Evolutionary conservation across 2,113 vertebrate genomes (phyloP).

Genomic region (Oncorhynchus kisutch): DNA sequence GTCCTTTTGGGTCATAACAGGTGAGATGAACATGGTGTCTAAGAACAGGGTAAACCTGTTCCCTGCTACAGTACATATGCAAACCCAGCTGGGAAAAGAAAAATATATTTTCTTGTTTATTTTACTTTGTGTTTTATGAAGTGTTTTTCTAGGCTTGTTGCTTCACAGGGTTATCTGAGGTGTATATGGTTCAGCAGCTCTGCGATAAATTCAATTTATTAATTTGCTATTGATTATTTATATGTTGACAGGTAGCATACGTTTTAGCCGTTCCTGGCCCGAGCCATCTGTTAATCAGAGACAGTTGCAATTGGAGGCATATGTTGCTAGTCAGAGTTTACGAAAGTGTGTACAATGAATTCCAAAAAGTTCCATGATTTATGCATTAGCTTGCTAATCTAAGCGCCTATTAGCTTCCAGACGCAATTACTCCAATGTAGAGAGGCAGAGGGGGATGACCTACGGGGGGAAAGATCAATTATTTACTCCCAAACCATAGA

Average conservation of each 20-base stretch:
- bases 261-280: constrained; percentile 16
- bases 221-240: constrained; percentile 4
- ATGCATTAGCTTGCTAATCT: constrained; percentile 55
- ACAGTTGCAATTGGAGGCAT: constrained; percentile 31
- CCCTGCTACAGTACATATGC: not conserved
- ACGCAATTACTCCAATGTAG: constrained; percentile 42
- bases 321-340: constrained; percentile 42
- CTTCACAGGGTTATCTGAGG: constrained; percentile 1
- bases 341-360: constrained; percentile 32
- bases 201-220: constrained; percentile 19
- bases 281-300: constrained; percentile 47
- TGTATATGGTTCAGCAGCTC: not conserved
- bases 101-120: no score
- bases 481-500: constrained; percentile 37
- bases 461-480: constrained; percentile 27
- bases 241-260: constrained; percentile 31
- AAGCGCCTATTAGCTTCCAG: constrained; percentile 52
- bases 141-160: not conserved
- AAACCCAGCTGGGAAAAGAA: not conserved
- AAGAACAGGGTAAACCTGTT: not conserved
- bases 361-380: constrained; percentile 53
- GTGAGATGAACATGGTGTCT: not conserved
- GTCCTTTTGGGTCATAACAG: not conserved
- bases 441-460: not conserved
- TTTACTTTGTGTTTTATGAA: not conserved